Percentiles rank a stretch among this genome's conserved stretches.
phyloP scores from a whole-genome alignment of 2,113 vertebrate species.

The Gymnocephalus cernua region DNA sequence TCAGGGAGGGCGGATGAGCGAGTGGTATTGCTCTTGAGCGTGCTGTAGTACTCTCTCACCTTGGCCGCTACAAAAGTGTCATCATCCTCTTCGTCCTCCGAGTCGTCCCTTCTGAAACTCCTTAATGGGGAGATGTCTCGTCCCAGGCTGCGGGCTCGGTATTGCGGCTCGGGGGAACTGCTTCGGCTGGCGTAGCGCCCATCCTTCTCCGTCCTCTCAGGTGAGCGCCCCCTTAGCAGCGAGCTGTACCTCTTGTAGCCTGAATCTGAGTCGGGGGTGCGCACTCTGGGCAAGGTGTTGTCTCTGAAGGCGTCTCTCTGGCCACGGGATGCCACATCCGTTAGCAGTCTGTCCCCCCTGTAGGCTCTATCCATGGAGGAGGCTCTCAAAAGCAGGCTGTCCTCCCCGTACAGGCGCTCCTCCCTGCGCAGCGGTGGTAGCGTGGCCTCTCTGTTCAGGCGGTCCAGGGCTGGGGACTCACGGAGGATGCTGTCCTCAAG shows the following conservation, averaged over 20 bases:
- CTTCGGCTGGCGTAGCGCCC: constrained; percentile 52
- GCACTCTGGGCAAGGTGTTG: constrained; percentile 70
- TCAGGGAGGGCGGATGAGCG: constrained; percentile 80
- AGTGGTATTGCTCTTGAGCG: constrained; percentile 78
- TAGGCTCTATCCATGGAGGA: constrained; percentile 73
- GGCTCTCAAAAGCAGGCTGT: constrained; percentile 70
- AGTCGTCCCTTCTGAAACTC: constrained; percentile 62
- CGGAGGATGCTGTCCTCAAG: constrained; percentile 73
- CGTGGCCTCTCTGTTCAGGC: constrained; percentile 68
- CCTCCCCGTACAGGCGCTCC: constrained; percentile 54
- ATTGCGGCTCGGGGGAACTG: constrained; percentile 57
- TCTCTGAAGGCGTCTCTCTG: constrained; percentile 61
- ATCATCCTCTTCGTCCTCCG: constrained; percentile 79
- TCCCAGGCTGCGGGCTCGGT: constrained; percentile 79
- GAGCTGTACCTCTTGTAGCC: constrained; percentile 80
- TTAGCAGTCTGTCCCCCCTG: constrained; percentile 68
- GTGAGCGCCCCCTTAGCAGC: constrained; percentile 78
- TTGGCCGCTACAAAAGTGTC: constrained; percentile 79
- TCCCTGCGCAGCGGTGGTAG: constrained; percentile 40
- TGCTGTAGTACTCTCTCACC: constrained; percentile 87
- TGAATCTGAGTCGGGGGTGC: constrained; percentile 77
- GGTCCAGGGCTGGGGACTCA: constrained; percentile 68
- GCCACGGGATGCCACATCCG: constrained; percentile 50
- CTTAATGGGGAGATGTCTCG: constrained; percentile 77
- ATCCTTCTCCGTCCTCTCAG: constrained; percentile 62